Percentiles rank a stretch among this genome's conserved stretches.
These are phyloP conservation scores for Ceratosolen fusciceps DNA, from an alignment of 1,140 invertebrate species.

Conservation along the genomic window DNA sequence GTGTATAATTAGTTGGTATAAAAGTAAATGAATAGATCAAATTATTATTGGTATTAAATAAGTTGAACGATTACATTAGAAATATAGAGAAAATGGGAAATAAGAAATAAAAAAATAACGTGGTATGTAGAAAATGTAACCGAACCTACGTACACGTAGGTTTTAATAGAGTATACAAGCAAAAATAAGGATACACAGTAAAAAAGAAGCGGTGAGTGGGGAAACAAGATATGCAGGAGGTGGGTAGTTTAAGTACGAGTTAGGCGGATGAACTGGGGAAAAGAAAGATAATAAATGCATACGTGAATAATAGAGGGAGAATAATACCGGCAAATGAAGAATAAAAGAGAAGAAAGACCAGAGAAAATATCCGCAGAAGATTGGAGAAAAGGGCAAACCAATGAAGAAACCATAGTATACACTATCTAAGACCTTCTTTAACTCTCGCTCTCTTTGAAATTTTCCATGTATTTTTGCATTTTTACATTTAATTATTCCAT, in stretches of 20 bases:
- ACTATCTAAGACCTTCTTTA: not conserved
- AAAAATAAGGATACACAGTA: conserved; percentile 23
- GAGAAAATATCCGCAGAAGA: conserved; percentile 32
- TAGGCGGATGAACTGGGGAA: conserved; percentile 5
- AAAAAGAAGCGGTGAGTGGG: conserved; percentile 21
- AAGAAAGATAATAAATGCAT: conserved; percentile 14
- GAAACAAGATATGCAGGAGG: conserved; percentile 38
- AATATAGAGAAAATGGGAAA: too few relatives aligned
- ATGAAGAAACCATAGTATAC: conserved; percentile 1
- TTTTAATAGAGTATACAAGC: conserved; percentile 40
- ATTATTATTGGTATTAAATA: too few relatives aligned
- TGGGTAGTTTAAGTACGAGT: not conserved
- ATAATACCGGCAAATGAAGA: not conserved
- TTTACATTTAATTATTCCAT: not conserved
- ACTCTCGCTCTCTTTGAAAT: not conserved
- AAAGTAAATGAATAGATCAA: too few relatives aligned
- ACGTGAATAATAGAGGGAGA: conserved; percentile 9
- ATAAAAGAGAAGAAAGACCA: not conserved
- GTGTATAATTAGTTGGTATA: too few relatives aligned
- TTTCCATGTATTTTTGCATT: not conserved
- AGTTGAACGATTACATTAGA: too few relatives aligned
- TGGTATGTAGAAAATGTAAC: conserved; percentile 28
- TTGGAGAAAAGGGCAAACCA: not conserved
- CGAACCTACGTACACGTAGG: conserved; percentile 5
- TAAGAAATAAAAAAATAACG: not conserved